A percentile compares a stretch with the other conserved stretches of the same genome.
Conservation (phyloP, 2,113 vertebrate species). For the Erinaceus europaeus region DNA sequence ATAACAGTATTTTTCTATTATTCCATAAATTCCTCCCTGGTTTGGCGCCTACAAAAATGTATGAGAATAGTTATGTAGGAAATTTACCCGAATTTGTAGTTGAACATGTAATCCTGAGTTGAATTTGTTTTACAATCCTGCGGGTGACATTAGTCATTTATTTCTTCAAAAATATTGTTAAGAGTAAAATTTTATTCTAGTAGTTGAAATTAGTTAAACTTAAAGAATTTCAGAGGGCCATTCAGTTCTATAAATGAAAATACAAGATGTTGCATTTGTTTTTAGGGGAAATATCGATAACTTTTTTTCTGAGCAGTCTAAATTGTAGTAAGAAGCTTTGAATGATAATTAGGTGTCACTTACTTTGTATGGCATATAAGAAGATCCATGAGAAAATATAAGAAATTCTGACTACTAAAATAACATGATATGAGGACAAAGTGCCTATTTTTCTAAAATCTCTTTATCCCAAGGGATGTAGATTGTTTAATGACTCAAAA, state of each 20-base stretch:
- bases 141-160: neutral
- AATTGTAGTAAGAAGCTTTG: neutral
- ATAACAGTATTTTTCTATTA: neutral
- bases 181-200: neutral
- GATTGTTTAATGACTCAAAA: neutral
- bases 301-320: slow-evolving; percentile 12
- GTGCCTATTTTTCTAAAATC: neutral
- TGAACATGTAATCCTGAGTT: neutral
- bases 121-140: neutral
- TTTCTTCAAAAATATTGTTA: neutral
- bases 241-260: neutral
- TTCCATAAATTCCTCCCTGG: neutral
- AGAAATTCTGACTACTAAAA: neutral
- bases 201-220: neutral
- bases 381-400: neutral
- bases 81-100: neutral
- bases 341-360: neutral
- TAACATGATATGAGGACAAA: neutral
- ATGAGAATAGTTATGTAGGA: neutral
- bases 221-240: neutral
- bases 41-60: neutral
- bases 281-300: neutral
- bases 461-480: neutral
- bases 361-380: neutral
- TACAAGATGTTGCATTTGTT: neutral